phyloP scores from a whole-genome alignment of 2,797 vertebrate genomes.

The Tangara arthus region DNA sequence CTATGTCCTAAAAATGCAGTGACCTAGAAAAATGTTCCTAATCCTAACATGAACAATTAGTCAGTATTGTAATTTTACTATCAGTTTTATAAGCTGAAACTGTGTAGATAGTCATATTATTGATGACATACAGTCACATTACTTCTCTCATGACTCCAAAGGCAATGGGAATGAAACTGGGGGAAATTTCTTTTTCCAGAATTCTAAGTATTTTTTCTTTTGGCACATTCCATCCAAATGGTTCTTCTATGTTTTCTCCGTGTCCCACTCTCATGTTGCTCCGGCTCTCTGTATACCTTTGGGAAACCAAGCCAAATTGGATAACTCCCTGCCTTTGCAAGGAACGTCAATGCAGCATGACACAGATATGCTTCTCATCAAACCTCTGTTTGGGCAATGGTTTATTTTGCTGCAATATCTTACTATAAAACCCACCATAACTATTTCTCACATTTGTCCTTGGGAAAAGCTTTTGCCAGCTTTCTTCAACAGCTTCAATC shows the following conservation, averaged over 20 bases:
- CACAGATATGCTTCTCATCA: not conserved
- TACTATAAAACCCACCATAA: not conserved
- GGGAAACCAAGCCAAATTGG: not conserved
- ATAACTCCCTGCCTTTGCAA: not conserved
- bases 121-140: not conserved
- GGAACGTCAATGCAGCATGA: not conserved
- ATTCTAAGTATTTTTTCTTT: not conserved
- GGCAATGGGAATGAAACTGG: not conserved
- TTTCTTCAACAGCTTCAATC: not conserved
- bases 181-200: not conserved
- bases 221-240: not conserved
- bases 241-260: not conserved
- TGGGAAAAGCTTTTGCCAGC: not conserved
- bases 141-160: not conserved
- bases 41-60: not conserved
- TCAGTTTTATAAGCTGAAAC: not conserved
- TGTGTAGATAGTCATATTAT: not conserved
- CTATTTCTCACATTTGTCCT: not conserved
- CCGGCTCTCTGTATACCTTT: not conserved
- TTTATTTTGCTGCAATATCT: not conserved
- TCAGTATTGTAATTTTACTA: not conserved
- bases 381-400: not conserved
- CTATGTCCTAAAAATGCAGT: not conserved
- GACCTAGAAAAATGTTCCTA: not conserved
- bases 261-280: not conserved